A percentile compares a stretch with the other conserved stretches of the same genome.
Conservation (phyloP, 2,888 invertebrate genomes). For the Crossocerus cetratus region DNA sequence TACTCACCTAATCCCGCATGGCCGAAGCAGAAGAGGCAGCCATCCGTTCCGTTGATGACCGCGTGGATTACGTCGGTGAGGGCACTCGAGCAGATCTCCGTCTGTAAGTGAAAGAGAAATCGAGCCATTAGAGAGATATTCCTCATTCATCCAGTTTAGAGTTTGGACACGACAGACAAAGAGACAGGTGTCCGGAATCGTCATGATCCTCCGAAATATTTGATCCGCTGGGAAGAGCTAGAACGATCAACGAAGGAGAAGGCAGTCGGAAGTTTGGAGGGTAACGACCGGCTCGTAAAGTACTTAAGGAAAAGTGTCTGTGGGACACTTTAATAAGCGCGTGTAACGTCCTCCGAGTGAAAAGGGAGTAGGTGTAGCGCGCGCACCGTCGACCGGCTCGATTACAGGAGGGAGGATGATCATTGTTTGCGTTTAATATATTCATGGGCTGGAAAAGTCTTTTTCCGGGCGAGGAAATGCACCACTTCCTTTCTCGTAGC, state of each 20-base stretch:
- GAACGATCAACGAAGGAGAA: conserved; percentile 7
- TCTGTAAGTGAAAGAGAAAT: conserved; percentile 79
- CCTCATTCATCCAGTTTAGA: not conserved
- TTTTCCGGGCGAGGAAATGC: conserved; percentile 37
- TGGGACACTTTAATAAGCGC: conserved; percentile 65
- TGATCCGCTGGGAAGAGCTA: conserved; percentile 10
- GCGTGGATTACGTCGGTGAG: conserved; percentile 96
- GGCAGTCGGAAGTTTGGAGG: conserved; percentile 56
- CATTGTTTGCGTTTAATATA: conserved; percentile 73
- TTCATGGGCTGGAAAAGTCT: conserved; percentile 71
- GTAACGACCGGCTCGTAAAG: conserved; percentile 65
- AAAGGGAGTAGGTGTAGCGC: conserved; percentile 13
- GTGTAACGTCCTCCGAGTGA: conserved; percentile 38
- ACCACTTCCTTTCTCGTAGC: no score
- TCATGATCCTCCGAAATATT: not conserved
- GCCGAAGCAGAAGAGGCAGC: conserved; percentile 93
- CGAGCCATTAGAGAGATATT: not conserved
- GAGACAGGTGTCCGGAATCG: conserved; percentile 1
- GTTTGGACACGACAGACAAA: no score
- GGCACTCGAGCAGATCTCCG: conserved; percentile 93
- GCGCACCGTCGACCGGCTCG: conserved; percentile 27
- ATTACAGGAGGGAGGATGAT: conserved; percentile 35
- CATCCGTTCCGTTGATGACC: conserved; percentile 95
- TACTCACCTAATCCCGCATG: conserved; percentile 90
- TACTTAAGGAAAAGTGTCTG: conserved; percentile 65